phyloP scores from a whole-genome alignment of 2,113 vertebrate genomes.

The Alaudala cheleensis region DNA sequence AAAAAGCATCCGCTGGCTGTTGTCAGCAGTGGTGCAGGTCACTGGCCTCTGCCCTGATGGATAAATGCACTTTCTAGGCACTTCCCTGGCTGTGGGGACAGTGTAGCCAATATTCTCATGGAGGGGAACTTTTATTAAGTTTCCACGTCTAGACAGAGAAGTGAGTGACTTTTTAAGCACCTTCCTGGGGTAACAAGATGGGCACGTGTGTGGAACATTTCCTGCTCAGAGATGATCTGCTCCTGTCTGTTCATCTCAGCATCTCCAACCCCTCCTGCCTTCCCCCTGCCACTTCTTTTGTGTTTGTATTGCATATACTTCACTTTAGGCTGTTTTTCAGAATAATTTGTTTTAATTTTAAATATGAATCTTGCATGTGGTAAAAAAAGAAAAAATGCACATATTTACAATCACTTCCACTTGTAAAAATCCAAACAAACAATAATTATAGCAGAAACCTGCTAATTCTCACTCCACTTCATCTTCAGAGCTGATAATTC shows the following conservation, averaged over 20 bases:
- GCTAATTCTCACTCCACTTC: constrained; percentile 30
- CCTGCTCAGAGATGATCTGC: background rate
- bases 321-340: constrained; percentile 20
- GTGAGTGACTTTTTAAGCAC: background rate
- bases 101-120: background rate
- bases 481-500: background rate
- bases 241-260: background rate
- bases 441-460: constrained; percentile 7
- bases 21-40: background rate
- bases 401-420: constrained; percentile 11
- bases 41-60: rapidly evolving
- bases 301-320: background rate
- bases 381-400: background rate
- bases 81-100: background rate
- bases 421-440: constrained; percentile 13
- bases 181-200: rapidly evolving
- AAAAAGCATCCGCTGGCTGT: background rate
- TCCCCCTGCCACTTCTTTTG: background rate
- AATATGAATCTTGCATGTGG: background rate
- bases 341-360: background rate
- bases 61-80: background rate
- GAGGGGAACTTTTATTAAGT: background rate
- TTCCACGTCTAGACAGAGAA: background rate
- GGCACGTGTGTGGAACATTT: rapidly evolving
- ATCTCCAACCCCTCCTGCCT: background rate